Conservation (phyloP, 2,888 invertebrate species). For the Erebia epiphron region DNA sequence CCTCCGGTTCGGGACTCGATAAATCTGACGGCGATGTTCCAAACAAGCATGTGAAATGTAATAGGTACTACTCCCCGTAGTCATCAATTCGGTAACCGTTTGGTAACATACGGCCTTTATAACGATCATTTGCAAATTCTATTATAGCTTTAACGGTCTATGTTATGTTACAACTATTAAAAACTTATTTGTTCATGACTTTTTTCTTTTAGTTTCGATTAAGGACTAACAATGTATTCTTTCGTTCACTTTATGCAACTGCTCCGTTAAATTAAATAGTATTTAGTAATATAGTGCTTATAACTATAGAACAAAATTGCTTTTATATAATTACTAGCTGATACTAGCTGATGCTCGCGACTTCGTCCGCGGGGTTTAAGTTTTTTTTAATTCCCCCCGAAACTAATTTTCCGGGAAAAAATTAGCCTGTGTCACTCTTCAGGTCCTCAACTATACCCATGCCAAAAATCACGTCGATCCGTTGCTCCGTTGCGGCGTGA, state of each 20-base stretch:
- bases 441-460: too few relatives aligned
- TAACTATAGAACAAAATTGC: not conserved
- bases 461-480: too few relatives aligned
- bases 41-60: slow-evolving; percentile 43
- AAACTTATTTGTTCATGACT: not conserved
- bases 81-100: slow-evolving; percentile 41
- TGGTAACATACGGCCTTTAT: slow-evolving; percentile 32
- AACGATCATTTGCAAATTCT: slow-evolving; percentile 26
- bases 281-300: not conserved
- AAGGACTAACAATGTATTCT: not conserved
- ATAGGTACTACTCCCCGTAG: slow-evolving; percentile 33
- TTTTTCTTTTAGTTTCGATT: not conserved
- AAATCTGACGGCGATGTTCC: slow-evolving; percentile 50
- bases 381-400: too few relatives aligned
- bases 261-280: not conserved
- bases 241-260: not conserved
- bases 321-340: too few relatives aligned
- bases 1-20: slow-evolving; percentile 48
- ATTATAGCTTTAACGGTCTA: slow-evolving; percentile 15
- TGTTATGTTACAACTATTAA: not conserved
- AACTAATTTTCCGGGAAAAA: too few relatives aligned
- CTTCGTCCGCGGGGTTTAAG: too few relatives aligned
- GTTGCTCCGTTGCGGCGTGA: too few relatives aligned
- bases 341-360: too few relatives aligned
- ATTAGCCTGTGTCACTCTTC: too few relatives aligned